These are phyloP conservation scores for Macrostomum cliftonense DNA, from an alignment of 2,888 invertebrate species.

Conservation along the genomic window DNA sequence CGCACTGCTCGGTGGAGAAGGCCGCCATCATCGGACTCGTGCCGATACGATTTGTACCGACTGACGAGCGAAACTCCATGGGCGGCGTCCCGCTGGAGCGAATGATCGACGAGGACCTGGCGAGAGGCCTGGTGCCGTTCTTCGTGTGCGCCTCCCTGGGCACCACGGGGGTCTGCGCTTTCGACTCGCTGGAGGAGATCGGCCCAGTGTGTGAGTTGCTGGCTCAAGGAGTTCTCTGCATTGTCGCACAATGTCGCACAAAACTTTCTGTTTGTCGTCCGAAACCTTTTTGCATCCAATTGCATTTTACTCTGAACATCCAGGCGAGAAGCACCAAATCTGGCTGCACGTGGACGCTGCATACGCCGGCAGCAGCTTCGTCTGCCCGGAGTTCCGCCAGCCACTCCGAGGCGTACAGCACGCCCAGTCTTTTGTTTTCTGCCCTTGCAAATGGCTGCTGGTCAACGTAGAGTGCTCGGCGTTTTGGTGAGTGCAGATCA, in stretches of 20 bases:
- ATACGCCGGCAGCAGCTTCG: conserved; percentile 78
- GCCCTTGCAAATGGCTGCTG: conserved; percentile 96
- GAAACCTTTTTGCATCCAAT: too few species aligned
- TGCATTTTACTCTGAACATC: too few species aligned
- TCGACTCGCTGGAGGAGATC: conserved; percentile 61
- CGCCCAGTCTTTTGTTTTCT: conserved; percentile 86
- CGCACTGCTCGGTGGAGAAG: conserved; percentile 37
- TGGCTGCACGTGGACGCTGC: conserved; percentile 97
- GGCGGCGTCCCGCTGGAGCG: conserved; percentile 23
- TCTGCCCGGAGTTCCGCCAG: conserved; percentile 79
- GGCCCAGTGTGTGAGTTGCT: conserved; percentile 46
- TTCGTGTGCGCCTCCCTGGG: conserved; percentile 85
- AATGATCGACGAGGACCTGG: background rate
- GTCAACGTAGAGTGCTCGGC: conserved; percentile 97
- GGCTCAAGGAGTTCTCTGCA: conserved; percentile 1
- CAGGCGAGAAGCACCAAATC: conserved; percentile 54
- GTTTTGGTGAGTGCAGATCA: conserved; percentile 55
- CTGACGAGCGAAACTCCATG: conserved; percentile 29
- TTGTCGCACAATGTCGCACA: too few species aligned
- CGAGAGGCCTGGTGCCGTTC: background rate
- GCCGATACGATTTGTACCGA: conserved; percentile 28
- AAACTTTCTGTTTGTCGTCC: too few species aligned
- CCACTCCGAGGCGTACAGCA: conserved; percentile 52
- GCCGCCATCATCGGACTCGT: conserved; percentile 34
- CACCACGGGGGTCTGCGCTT: conserved; percentile 86